Evolutionary conservation across 2,797 vertebrate species (phyloP).

Genomic region (Lagorchestes hirsutus): DNA sequence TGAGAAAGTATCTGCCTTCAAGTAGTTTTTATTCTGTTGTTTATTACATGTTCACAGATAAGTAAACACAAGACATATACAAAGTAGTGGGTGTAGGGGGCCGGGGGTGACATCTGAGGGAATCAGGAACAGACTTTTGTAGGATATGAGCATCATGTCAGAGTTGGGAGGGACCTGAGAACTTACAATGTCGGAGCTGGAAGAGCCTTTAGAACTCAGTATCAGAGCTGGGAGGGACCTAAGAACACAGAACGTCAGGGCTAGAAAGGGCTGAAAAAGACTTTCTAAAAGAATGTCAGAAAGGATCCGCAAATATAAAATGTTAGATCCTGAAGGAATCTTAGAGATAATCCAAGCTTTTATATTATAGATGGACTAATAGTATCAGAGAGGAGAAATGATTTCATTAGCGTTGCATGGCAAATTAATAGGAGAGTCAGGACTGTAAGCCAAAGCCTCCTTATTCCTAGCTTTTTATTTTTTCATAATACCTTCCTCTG

Average conservation of each 20-base stretch:
- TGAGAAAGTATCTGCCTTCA: neutral
- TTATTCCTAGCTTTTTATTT: neutral
- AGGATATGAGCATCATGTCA: neutral
- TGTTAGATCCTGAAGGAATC: neutral
- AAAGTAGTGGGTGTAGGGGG: neutral
- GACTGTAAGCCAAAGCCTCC: neutral
- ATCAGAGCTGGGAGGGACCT: neutral
- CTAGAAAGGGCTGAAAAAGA: neutral
- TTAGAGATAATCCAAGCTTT: neutral
- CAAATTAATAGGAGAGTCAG: neutral
- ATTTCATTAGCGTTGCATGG: neutral
- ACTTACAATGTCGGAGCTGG: neutral
- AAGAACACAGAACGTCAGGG: neutral
- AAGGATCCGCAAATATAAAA: neutral
- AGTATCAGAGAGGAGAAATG: neutral
- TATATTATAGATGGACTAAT: neutral
- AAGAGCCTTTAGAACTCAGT: neutral
- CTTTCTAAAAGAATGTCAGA: neutral
- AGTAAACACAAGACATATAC: neutral
- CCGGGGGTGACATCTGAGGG: neutral
- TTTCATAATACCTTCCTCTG: neutral
- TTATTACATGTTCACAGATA: neutral
- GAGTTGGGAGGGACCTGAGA: neutral
- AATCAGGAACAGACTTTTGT: neutral
- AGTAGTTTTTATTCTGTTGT: neutral